Percentiles rank a stretch among this genome's conserved stretches.
These are phyloP conservation scores for Bombycilla garrulus DNA, from an alignment of 2,113 vertebrate species.

Conservation along the genomic window DNA sequence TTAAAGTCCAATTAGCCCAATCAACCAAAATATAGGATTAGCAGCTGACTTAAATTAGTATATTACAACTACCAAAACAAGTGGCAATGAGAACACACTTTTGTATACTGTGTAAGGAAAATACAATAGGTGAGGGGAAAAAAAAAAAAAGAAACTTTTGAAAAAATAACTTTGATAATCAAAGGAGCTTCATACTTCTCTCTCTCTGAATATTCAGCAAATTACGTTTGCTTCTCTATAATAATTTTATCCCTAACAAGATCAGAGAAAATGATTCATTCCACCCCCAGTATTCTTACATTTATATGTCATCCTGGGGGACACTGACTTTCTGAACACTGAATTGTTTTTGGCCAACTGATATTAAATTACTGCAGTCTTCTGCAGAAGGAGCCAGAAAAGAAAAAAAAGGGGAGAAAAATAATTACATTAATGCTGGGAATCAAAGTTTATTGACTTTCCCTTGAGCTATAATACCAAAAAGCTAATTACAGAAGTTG, in stretches of 20 bases:
- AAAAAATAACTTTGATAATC: conserved; percentile 30
- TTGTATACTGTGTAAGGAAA: neutral
- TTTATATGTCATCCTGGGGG: conserved; percentile 74
- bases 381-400: conserved; percentile 61
- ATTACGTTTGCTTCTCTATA: conserved; percentile 60
- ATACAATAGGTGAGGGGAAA: neutral
- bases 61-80: neutral
- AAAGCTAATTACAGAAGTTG: conserved; percentile 73
- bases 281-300: conserved; percentile 71
- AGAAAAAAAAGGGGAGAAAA: neutral
- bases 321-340: conserved; percentile 62
- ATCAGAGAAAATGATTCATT: conserved; percentile 81
- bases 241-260: conserved; percentile 74
- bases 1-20: neutral
- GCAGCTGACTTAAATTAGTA: neutral
- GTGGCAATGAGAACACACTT: neutral
- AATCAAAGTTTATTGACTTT: conserved; percentile 84
- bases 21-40: neutral
- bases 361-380: conserved; percentile 75
- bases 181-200: conserved; percentile 20
- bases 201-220: conserved; percentile 54
- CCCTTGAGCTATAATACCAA: conserved; percentile 76
- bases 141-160: neutral
- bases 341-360: conserved; percentile 79
- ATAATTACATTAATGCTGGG: conserved; percentile 78